Evolutionary conservation across 2,888 invertebrate genomes (phyloP), one percentile per base, ranked within the genome.

Genomic region (Achlya flavicornis): DNA sequence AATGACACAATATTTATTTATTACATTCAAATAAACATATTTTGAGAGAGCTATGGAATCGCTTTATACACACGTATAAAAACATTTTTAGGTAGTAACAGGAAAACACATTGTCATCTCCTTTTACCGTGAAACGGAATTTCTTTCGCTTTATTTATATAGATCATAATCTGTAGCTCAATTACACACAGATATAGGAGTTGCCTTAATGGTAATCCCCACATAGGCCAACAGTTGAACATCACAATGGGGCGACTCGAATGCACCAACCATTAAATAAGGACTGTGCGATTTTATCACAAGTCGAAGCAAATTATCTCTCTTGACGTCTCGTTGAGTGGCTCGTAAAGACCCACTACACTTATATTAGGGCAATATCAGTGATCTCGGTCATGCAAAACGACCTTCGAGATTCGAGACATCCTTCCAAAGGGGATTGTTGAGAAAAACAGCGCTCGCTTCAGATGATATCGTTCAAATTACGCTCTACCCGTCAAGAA

Each of bases 291-390:
- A 90, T 90, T 84, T 84, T 87, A 90, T 90, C 88, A 84, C 85
- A 86, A 85, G 81, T 85, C 80, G 74, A 83, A 82, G 82, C 83
- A 85, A 88, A 90, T 90, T 88, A 89, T 90, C 86, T 86, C 75
- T 76, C 70, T 70, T 75, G 73, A 75, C 74, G 78, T 78, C 72
- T 76, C 78, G 74, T 80, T 79, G 82, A 86, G 87, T 82, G 79
- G 74, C 75, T 87, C 86, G 81, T 89, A 87, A 90, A 89, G 82
- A 80, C 83, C 85, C 83, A 81, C 86, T 84, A 86, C 82, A 84
- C 83, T 86, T 86, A 85, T 86, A 86, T 87, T 84, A 84, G 84
- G 84, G 85, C 81, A 84, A 85, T 91, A 88, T 88, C 86, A 76
- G 81, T 76, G 82, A 91, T 88, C 88, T 86, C 81, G 84, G 83